Evolutionary conservation across 2,113 vertebrate genomes (phyloP), one percentile per base, ranked within the genome.

Genomic region (Rhagologus leucostigma): DNA sequence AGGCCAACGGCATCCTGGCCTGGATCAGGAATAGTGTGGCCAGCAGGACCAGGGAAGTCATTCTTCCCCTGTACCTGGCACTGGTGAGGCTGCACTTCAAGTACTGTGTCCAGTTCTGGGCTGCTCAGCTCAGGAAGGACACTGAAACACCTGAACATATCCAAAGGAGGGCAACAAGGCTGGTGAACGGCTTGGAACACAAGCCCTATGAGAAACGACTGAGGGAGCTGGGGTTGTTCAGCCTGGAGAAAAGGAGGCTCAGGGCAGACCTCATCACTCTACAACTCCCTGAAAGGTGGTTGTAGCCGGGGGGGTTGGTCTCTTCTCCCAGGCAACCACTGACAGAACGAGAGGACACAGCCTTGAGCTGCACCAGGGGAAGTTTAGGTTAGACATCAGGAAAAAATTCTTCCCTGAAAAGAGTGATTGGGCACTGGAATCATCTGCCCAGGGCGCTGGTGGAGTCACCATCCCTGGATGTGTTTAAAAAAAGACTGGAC

Each of bases 121-220:
- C 12, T 13, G 20, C 6, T 19, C 41, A 20, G 8, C 20, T 37
- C 13, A 6, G 26, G 33, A 32, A 30, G 39, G 50, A 32, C 27
- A 1, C 7, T 3, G 11, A 55, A 32, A 21, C 1, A 8, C 15
- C 65, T 10, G 20, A 23, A 19, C 11, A 0, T 3, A 7, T 55
- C 33, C 62, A 46, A 9, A 46, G 50, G 7, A 55, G 16, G 15
- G 39, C 26, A 55, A 5, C 26, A 6, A 37, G 27, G 26, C 21
- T 55, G 27, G 33, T 15, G 39, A 65, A 2, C 50, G 49, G 26
- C 5, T 8, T 39, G 42, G 27, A 79, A 6, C 16, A 46, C 33
- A 26, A 32, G 8, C 2, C 22, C 27, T 55, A 0, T 46, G 41
- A 67, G 27, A 33, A 56, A 12, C 1, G 1, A 3, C 33, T 46